Evolutionary conservation across 2,797 vertebrate genomes (phyloP), one percentile per base, ranked within the genome.

Genomic region (Malurus splendens): DNA sequence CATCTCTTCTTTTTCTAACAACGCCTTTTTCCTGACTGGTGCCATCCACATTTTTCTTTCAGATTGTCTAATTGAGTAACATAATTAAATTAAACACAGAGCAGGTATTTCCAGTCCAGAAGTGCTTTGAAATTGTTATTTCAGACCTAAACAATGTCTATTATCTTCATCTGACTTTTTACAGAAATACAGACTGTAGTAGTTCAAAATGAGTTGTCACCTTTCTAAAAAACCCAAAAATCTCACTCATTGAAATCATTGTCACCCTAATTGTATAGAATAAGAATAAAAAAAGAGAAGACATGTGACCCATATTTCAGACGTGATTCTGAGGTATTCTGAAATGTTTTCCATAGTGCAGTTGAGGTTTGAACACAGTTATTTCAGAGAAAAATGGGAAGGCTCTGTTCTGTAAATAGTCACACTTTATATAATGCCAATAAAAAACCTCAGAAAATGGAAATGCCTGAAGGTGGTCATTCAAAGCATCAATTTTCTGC

Each of bases 51-150:
- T 25, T 92, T 86, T 91, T 67, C 50, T 85, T 65, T 90, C 42
- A 57, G 36, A 77, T 41, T 74, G 42, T 65, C 36, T 90, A 91
- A 87, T 57, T 77, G 72, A 77, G 33, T 42, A 82, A 48, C 23
- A 51, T 85, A 90, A 92, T 92, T 90, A 74, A 87, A 91, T 89
- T 85, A 89, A 80, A 74, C 15, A 52, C 28, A 74, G 22, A 56
- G 6, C 7, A 71, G 22, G 23, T 56, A 64, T 67, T 85, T 87
- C 30, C 36, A 61, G 33, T 54, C 24, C 45, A 87, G 42, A 89
- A 65, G 4, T 54, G 10, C 36, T 80, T 73, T 86, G 45, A 87
- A 64, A 82, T 60, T 54, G 15, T 7, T 67, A 41, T 33, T 77
- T 82, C 32, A 80, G 36, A 54, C 13, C 18, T 57, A 32, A 64